Evolutionary conservation across 1,140 invertebrate species (phyloP).

Genomic region (Macrobrachium nipponense): DNA sequence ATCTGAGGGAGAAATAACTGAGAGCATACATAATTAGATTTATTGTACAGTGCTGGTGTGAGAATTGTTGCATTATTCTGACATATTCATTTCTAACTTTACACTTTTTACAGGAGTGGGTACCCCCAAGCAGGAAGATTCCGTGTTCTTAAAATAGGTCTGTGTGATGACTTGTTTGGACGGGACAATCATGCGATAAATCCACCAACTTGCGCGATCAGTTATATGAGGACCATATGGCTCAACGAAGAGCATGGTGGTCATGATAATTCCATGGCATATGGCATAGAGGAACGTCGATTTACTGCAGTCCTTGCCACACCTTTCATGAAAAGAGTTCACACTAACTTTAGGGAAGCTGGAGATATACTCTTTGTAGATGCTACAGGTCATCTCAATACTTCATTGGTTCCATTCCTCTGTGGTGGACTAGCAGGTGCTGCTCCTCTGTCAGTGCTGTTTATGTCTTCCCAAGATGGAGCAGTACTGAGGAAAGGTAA

Average conservation of each 20-base stretch:
- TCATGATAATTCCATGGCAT: conserved; percentile 9
- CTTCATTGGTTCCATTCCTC: conserved; percentile 22
- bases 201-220: not conserved
- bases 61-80: too few relatives aligned
- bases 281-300: conserved; percentile 15
- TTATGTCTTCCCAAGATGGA: conserved; percentile 30
- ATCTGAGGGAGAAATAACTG: too few relatives aligned
- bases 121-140: not conserved
- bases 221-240: conserved; percentile 19
- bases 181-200: conserved; percentile 20
- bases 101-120: too few relatives aligned
- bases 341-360: conserved; percentile 21
- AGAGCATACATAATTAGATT: too few relatives aligned
- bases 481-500: conserved; percentile 30
- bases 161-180: conserved; percentile 13
- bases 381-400: conserved; percentile 33
- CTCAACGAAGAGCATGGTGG: conserved; percentile 20
- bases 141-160: conserved; percentile 16
- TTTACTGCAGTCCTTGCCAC: conserved; percentile 15
- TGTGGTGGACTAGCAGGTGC: conserved; percentile 31
- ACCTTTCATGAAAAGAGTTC: conserved; percentile 26
- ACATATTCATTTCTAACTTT: too few relatives aligned
- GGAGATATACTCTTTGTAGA: conserved; percentile 24
- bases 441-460: conserved; percentile 19
- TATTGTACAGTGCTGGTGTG: too few relatives aligned